Base-by-base conservation (phyloP, 2,113 vertebrate species). In the Gadus macrocephalus region DNA sequence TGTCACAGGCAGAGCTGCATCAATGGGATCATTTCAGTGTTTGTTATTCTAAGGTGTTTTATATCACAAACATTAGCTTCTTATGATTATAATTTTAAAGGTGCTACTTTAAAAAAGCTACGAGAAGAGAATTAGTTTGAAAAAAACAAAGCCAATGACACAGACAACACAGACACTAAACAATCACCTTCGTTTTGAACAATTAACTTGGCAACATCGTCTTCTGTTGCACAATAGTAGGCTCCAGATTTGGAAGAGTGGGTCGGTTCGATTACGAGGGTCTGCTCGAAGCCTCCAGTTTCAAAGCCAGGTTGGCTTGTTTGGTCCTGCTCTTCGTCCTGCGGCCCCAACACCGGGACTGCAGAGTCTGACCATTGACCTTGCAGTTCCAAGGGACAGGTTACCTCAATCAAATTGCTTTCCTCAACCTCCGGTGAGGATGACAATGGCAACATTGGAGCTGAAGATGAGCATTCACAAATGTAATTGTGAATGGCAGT, bases 171-270 rank as follows among this genome's bases (percentile, higher is more conserved):
- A 25, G 76, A 59, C 61, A 69, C 19, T 78, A 69, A 67, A 70
- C 73, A 69, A 91, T 93, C 85, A 98, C 96, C 95, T 88, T 93
- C 89, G 76, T 95, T 88, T 81, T 90, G 90, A 86, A 95, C 85
- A 4, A 95, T 92, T 63, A 97, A 95, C 79, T 93, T 93, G 78
- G 95, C 78, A 0, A 95, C 92, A 69, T 96, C 95, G 69, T 94
- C 92, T 53, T 89, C 92, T 78, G 91, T 95, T 88, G 95, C 94
- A 0, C 93, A 96, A 85, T 95, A 93, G 81, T 97, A 96, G 70
- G 81, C 66, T 76, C 95, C 96, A 12, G 91, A 85, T 4, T 96
- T 94, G 77, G 94, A 92, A 0, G 86, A 87, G 28, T 91, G 91
- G 73, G 92, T 90, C 59, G 86, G 89, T 71, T 91, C 90, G 88